Percentiles rank a stretch among this genome's conserved stretches.
These are phyloP conservation scores for Magallana ariakensis DNA, from an alignment of 1,140 invertebrate genomes.

Conservation along the genomic window DNA sequence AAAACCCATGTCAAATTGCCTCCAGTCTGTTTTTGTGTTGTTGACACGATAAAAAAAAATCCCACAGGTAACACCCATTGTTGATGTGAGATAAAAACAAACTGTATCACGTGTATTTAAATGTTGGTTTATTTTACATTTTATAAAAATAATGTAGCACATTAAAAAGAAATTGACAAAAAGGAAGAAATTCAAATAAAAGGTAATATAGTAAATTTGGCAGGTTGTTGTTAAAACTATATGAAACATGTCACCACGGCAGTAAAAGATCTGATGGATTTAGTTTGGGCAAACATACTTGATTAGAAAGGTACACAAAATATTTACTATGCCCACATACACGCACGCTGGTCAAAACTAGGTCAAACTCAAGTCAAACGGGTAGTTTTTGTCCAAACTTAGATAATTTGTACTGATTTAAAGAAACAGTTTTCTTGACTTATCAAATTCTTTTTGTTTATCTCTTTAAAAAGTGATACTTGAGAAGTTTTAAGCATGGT, in stretches of 20 bases:
- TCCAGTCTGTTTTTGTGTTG: constrained; percentile 28
- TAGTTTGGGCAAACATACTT: constrained; percentile 5
- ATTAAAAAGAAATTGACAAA: too few relatives aligned
- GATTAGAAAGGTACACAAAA: constrained; percentile 31
- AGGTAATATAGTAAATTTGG: too few relatives aligned
- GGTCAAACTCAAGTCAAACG: background rate
- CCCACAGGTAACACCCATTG: constrained; percentile 1
- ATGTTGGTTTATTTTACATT: too few relatives aligned
- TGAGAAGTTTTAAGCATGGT: background rate
- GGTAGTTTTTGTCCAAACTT: background rate
- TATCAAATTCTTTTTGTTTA: too few relatives aligned
- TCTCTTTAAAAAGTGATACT: background rate
- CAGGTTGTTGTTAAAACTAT: too few relatives aligned
- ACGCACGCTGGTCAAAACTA: constrained; percentile 26
- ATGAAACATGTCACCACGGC: background rate
- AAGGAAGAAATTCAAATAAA: too few relatives aligned
- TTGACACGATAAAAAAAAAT: background rate
- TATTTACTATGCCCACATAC: constrained; percentile 15
- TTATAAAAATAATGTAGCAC: too few relatives aligned
- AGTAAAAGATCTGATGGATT: background rate
- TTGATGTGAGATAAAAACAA: background rate
- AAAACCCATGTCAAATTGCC: constrained; percentile 33
- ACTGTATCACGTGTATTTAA: too few relatives aligned
- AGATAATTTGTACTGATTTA: too few relatives aligned
- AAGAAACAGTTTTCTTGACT: too few relatives aligned